Conservation (phyloP, 2,113 vertebrate genomes). For the Hippocampus abdominalis region DNA sequence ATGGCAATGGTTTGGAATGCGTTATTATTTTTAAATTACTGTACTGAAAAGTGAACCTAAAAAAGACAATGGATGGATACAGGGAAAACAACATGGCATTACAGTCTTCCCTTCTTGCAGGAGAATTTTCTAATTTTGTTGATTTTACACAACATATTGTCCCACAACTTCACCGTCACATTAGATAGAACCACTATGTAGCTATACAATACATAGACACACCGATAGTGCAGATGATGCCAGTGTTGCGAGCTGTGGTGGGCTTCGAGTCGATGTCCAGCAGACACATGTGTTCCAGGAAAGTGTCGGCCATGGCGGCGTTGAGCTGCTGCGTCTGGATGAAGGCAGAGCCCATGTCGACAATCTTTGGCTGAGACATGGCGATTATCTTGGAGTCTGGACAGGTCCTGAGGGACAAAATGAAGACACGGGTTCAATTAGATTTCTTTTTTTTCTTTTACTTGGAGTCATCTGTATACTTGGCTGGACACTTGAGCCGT, state of each 20-base stretch:
- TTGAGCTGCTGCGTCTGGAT: slow-evolving; percentile 96
- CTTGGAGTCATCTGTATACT: too few species aligned
- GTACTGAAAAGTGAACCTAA: neutral
- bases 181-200: neutral
- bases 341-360: slow-evolving; percentile 85
- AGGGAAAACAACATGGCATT: neutral
- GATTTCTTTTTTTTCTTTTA: neutral
- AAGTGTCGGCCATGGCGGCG: slow-evolving; percentile 93
- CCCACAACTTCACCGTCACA: neutral
- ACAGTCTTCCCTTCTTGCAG: neutral
- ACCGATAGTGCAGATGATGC: slow-evolving; percentile 99
- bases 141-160: too few species aligned
- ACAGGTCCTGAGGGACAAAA: slow-evolving; percentile 45
- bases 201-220: neutral
- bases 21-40: too few species aligned
- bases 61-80: neutral
- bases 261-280: slow-evolving; percentile 94
- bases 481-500: too few species aligned
- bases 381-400: slow-evolving; percentile 25
- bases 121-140: too few species aligned
- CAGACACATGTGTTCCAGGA: slow-evolving; percentile 96
- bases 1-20: too few species aligned
- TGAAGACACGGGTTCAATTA: neutral
- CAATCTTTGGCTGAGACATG: slow-evolving; percentile 73
- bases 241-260: slow-evolving; percentile 90